phyloP scores from a whole-genome alignment of 2,797 vertebrate species.

The Neosilurus hyrtlii region DNA sequence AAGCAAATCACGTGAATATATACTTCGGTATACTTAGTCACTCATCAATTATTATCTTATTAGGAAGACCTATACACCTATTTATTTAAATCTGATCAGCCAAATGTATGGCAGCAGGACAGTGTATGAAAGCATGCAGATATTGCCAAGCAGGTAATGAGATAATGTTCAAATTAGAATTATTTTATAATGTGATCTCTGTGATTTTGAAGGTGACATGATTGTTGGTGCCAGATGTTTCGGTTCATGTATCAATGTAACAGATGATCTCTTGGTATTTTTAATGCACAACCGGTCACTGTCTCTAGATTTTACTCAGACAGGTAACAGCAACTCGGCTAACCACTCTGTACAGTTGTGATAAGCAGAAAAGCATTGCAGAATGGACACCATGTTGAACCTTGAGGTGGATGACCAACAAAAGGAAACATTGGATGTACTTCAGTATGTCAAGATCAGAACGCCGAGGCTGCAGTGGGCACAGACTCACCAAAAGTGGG shows the following conservation, averaged over 20 bases:
- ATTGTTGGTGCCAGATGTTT: not conserved
- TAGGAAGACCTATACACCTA: not conserved
- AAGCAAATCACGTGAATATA: not conserved
- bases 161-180: not conserved
- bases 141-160: not conserved
- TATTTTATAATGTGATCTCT: not conserved
- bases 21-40: not conserved
- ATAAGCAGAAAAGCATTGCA: not conserved
- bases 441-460: too few relatives aligned
- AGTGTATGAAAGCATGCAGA: not conserved
- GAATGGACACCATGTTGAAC: not conserved
- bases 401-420: too few relatives aligned
- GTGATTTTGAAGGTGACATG: not conserved
- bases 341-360: not conserved
- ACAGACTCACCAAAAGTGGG: too few relatives aligned
- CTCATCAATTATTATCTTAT: not conserved
- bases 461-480: too few relatives aligned
- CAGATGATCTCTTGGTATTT: not conserved
- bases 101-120: not conserved
- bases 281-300: too few relatives aligned
- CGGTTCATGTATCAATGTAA: not conserved
- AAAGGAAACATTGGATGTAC: too few relatives aligned
- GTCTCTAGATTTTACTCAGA: not conserved
- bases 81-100: not conserved
- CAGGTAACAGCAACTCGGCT: not conserved